A percentile compares a stretch with the other conserved stretches of the same genome.
Evolutionary conservation across 2,113 vertebrate species (phyloP).

Genomic region (Cepphus grylle): DNA sequence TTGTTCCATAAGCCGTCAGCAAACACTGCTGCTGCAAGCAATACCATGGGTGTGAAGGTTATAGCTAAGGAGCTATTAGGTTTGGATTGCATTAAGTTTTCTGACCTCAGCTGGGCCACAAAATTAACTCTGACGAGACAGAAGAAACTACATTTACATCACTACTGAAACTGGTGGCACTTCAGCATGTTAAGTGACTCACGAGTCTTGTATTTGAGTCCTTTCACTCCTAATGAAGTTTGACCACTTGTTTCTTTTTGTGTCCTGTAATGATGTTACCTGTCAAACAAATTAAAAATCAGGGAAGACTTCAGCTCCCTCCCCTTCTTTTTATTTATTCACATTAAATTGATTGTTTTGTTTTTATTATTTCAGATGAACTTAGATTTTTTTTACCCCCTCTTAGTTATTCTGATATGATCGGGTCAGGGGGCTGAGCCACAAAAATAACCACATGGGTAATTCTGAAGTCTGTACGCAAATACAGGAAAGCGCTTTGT

Average conservation of each 20-base stretch:
- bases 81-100: not conserved
- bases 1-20: too few relatives aligned
- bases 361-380: not conserved
- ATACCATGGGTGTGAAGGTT: not conserved
- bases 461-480: not conserved
- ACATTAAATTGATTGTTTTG: not conserved
- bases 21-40: not conserved
- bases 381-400: not conserved
- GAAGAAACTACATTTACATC: not conserved
- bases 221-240: not conserved
- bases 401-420: not conserved
- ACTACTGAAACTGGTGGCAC: not conserved
- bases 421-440: not conserved
- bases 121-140: not conserved
- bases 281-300: not conserved
- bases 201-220: not conserved
- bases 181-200: not conserved
- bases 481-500: not conserved
- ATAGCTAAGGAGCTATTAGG: not conserved
- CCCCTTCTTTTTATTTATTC: not conserved
- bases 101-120: not conserved
- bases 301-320: not conserved
- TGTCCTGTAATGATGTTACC: not conserved
- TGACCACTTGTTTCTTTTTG: not conserved
- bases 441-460: not conserved